phyloP scores from a whole-genome alignment of 2,797 vertebrate species.

The Trematomus bernacchii region DNA sequence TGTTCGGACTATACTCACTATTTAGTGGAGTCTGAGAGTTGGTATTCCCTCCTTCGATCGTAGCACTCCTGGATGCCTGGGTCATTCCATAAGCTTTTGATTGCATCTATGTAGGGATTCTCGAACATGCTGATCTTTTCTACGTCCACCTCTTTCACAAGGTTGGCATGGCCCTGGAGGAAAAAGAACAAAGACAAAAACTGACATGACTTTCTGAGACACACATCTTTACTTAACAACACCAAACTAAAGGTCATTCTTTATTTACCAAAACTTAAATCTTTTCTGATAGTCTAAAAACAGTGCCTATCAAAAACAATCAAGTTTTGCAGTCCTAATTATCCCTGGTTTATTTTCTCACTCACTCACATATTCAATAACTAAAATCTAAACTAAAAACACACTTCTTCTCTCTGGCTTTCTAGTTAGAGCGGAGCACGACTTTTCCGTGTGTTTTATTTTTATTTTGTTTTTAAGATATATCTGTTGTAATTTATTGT shows the following conservation, averaged over 20 bases:
- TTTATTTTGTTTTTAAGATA: no score
- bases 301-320: conserved; percentile 1
- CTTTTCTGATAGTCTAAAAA: neutral
- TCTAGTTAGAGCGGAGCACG: no score
- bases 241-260: neutral
- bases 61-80: conserved; percentile 96
- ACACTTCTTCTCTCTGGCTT: no score
- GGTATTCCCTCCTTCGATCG: conserved; percentile 95
- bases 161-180: conserved; percentile 90
- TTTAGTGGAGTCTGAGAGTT: conserved; percentile 97
- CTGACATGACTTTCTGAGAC: neutral
- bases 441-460: no score
- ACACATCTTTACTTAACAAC: neutral
- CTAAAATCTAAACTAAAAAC: no score
- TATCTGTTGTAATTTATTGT: no score
- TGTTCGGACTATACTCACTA: conserved; percentile 87
- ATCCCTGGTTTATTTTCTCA: conserved; percentile 50
- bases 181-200: conserved; percentile 2
- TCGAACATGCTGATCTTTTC: conserved; percentile 91
- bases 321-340: conserved; percentile 47
- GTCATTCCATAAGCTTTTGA: conserved; percentile 96
- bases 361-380: conserved; percentile 38
- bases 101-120: conserved; percentile 93
- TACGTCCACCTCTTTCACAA: conserved; percentile 94
- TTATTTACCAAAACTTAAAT: conserved; percentile 3